Conservation (phyloP, 1,140 invertebrate genomes). For the Prorops nasuta region DNA sequence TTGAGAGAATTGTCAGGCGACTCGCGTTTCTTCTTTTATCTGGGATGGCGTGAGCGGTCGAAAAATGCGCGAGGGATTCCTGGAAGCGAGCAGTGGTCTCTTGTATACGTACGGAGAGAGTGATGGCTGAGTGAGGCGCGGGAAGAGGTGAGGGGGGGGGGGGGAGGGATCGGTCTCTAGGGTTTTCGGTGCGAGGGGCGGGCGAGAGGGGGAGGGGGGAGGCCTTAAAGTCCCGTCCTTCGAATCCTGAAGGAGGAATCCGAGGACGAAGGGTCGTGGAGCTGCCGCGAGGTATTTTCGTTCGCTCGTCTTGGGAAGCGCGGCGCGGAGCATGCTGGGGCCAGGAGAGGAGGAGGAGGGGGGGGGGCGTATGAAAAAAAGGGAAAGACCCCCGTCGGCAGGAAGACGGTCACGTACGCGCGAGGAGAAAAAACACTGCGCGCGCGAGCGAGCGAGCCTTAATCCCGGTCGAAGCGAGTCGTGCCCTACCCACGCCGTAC, state of each 20-base stretch:
- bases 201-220: background rate
- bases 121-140: background rate
- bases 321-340: background rate
- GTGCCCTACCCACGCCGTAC: too few species aligned
- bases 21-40: slow-evolving; percentile 16
- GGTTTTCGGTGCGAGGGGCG: slow-evolving; percentile 6
- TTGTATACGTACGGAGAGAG: background rate
- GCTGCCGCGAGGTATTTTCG: slow-evolving; percentile 24
- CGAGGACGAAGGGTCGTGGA: slow-evolving; percentile 13
- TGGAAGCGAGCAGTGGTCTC: slow-evolving; percentile 16
- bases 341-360: background rate
- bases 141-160: background rate
- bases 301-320: background rate
- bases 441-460: too few species aligned
- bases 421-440: background rate
- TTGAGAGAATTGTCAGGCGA: slow-evolving; percentile 16
- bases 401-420: slow-evolving; percentile 15
- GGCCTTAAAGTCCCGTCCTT: slow-evolving; percentile 4
- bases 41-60: slow-evolving; percentile 15
- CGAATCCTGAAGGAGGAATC: slow-evolving; percentile 8
- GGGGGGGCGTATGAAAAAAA: background rate
- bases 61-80: slow-evolving; percentile 27
- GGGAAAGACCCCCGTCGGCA: background rate
- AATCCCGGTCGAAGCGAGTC: too few species aligned
- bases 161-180: background rate